Percentiles rank a stretch among this genome's conserved stretches.
These are phyloP conservation scores for Pangasius mekongensis DNA, from an alignment of 2,797 vertebrate genomes.

Conservation along the genomic window DNA sequence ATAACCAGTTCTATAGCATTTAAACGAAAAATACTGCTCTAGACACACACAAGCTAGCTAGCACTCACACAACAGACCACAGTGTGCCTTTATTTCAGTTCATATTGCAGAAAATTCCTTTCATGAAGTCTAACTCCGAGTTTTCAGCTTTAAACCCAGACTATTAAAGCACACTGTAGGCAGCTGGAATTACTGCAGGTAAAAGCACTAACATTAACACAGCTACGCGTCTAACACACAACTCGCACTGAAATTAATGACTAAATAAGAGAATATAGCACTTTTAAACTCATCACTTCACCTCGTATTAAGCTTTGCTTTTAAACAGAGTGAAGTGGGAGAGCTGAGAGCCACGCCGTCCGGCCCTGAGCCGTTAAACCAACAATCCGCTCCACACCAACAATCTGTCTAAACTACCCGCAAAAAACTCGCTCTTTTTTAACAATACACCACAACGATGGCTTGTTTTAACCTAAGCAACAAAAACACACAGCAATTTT, in stretches of 20 bases:
- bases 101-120: neutral
- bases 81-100: neutral
- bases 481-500: neutral
- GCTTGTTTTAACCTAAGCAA: neutral
- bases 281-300: too few species aligned
- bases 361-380: neutral
- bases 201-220: neutral
- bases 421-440: neutral
- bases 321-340: neutral
- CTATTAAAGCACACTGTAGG: neutral
- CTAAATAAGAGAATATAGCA: neutral
- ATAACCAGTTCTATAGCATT: too few species aligned
- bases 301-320: neutral
- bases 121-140: neutral
- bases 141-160: neutral
- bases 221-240: neutral
- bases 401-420: neutral
- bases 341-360: neutral
- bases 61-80: neutral
- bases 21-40: neutral
- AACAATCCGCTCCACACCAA: neutral
- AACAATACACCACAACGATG: neutral
- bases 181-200: neutral
- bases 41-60: neutral
- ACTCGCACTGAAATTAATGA: too few species aligned